Evolutionary conservation across 2,888 invertebrate genomes (phyloP).

Genomic region (Drosophila antonietae): DNA sequence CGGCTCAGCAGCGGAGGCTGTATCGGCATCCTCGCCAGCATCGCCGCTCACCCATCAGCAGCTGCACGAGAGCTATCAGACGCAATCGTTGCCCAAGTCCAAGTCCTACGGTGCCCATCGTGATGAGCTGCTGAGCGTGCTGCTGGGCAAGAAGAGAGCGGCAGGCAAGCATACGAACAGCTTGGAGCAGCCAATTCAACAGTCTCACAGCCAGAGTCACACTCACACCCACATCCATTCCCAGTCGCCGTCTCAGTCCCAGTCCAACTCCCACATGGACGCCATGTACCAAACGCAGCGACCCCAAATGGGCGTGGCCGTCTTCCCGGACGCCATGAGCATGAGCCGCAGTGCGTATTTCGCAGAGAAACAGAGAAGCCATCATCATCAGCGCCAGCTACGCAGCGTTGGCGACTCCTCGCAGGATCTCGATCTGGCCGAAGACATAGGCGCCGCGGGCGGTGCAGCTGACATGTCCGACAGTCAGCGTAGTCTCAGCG

Average conservation of each 20-base stretch:
- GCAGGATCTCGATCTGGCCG: conserved; percentile 73
- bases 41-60: conserved; percentile 81
- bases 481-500: conserved; percentile 84
- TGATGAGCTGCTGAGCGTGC: conserved; percentile 72
- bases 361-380: conserved; percentile 59
- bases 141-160: conserved; percentile 67
- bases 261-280: conserved; percentile 46
- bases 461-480: conserved; percentile 81
- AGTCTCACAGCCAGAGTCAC: conserved; percentile 41
- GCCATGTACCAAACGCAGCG: conserved; percentile 65
- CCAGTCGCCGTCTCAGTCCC: conserved; percentile 17
- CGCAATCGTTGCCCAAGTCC: conserved; percentile 81
- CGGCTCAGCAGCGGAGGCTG: conserved; percentile 28
- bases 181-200: conserved; percentile 35
- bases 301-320: conserved; percentile 77
- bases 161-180: conserved; percentile 49
- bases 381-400: conserved; percentile 72
- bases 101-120: conserved; percentile 76
- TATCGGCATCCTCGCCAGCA: conserved; percentile 77
- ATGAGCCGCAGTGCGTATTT: conserved; percentile 72
- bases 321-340: conserved; percentile 71
- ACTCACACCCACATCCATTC: conserved; percentile 42
- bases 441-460: conserved; percentile 55
- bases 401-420: conserved; percentile 80
- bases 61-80: conserved; percentile 72